A percentile compares a stretch with the other conserved stretches of the same genome.
phyloP scores from a whole-genome alignment of 2,113 vertebrate species.

The Oriolus oriolus region DNA sequence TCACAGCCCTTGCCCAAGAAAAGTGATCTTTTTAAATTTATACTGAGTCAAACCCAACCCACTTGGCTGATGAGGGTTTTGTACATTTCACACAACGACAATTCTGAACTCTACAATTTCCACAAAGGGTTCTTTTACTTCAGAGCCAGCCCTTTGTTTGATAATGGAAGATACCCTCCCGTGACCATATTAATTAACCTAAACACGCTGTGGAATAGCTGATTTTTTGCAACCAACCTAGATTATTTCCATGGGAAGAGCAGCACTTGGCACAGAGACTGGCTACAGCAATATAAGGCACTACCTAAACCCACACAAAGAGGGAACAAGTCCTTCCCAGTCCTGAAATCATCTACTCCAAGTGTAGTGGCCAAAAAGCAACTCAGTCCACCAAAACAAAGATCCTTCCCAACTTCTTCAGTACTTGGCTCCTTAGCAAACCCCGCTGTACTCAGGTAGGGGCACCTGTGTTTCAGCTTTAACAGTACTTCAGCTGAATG shows the following conservation, averaged over 20 bases:
- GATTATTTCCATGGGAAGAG: not conserved
- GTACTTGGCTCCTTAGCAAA: not conserved
- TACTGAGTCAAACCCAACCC: not conserved
- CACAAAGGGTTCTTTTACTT: not conserved
- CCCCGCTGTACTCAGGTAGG: not conserved
- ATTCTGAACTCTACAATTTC: not conserved
- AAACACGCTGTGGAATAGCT: not conserved
- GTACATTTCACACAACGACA: not conserved
- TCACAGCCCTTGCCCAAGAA: not conserved
- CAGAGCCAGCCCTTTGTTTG: not conserved
- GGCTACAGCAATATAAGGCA: not conserved
- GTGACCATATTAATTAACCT: not conserved
- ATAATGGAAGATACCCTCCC: not conserved
- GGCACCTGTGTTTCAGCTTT: not conserved
- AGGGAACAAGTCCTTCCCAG: not conserved
- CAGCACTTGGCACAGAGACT: not conserved
- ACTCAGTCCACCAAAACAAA: not conserved
- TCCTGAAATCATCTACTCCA: not conserved
- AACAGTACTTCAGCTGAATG: not conserved
- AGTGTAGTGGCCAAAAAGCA: not conserved
- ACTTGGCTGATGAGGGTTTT: not conserved
- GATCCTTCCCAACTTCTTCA: not conserved
- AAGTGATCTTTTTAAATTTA: accelerated
- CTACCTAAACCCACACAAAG: not conserved
- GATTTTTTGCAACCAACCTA: not conserved